Evolutionary conservation across 2,888 invertebrate species (phyloP).

Genomic region (Epistrophe grossulariae): DNA sequence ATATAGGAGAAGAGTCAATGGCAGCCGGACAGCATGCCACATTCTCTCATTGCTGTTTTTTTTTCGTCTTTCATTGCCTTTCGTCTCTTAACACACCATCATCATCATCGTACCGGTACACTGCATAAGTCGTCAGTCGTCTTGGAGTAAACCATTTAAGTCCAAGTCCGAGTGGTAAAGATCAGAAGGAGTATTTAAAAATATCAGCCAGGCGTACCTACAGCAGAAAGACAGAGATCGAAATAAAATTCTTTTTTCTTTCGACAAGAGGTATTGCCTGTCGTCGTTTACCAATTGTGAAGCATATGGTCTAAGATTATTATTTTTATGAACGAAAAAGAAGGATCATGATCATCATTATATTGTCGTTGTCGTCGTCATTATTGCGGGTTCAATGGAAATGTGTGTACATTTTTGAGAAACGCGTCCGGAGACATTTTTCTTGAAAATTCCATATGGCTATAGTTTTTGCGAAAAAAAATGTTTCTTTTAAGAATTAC

Average conservation of each 20-base stretch:
- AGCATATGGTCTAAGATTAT: constrained; percentile 71
- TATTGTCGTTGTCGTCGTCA: constrained; percentile 27
- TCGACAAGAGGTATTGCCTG: constrained; percentile 3
- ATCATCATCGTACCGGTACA: no score
- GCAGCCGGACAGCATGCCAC: constrained; percentile 75
- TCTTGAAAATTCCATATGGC: constrained; percentile 73
- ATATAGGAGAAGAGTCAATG: constrained; percentile 63
- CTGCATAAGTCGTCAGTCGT: constrained; percentile 14
- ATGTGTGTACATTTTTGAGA: constrained; percentile 45
- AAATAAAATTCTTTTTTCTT: background rate
- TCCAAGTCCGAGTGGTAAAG: constrained; percentile 62
- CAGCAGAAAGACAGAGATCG: constrained; percentile 36
- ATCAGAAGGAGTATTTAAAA: constrained; percentile 65
- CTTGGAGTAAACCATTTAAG: constrained; percentile 46
- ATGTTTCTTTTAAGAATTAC: background rate
- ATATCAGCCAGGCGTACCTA: constrained; percentile 28
- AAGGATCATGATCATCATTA: constrained; percentile 52
- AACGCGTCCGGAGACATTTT: constrained; percentile 68
- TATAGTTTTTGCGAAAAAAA: constrained; percentile 18
- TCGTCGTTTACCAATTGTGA: constrained; percentile 43
- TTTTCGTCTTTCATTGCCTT: background rate
- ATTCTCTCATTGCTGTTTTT: constrained; percentile 57
- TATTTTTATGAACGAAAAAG: constrained; percentile 63
- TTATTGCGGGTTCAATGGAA: constrained; percentile 54
- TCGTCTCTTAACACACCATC: background rate